A percentile compares a stretch with the other conserved stretches of the same genome.
phyloP scores from a whole-genome alignment of 1,140 invertebrate species.

The Dysdera silvatica region DNA sequence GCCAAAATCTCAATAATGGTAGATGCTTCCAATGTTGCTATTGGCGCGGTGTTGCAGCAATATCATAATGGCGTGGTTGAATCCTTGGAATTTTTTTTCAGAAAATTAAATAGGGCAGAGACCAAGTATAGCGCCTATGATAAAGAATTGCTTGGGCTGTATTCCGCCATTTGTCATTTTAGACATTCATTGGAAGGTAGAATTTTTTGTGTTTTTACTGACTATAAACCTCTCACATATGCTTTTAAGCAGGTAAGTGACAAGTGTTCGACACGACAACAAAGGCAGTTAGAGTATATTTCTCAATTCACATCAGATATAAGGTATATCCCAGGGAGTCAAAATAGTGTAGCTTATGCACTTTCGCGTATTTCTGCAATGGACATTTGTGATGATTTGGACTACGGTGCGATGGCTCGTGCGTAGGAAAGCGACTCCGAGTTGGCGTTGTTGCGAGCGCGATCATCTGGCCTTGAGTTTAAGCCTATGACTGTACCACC shows the following conservation, averaged over 20 bases:
- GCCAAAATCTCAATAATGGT: conserved; percentile 12
- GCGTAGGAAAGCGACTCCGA: conserved; percentile 16
- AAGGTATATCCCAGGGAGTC: conserved; percentile 38
- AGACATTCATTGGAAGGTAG: conserved; percentile 36
- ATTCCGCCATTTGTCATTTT: conserved; percentile 36
- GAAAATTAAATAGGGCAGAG: conserved; percentile 23
- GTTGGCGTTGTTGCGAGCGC: neutral
- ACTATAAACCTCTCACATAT: conserved; percentile 37
- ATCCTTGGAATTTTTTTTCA: conserved; percentile 31
- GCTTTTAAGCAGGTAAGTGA: conserved; percentile 31
- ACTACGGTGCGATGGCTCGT: conserved; percentile 4
- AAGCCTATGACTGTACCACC: neutral
- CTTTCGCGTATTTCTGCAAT: conserved; percentile 12
- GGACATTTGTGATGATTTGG: neutral
- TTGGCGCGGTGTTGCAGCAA: conserved; percentile 29
- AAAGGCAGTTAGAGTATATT: conserved; percentile 41
- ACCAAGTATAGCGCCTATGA: conserved; percentile 31
- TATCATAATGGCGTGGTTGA: neutral
- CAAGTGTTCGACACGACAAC: conserved; percentile 30
- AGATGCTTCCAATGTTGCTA: conserved; percentile 22
- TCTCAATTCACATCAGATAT: conserved; percentile 42
- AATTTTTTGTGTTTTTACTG: conserved; percentile 34
- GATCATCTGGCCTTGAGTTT: neutral
- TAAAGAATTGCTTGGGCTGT: conserved; percentile 36
- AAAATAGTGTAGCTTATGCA: conserved; percentile 35